Base-by-base conservation (phyloP, 1,140 invertebrate genomes). In the Tribolium castaneum region DNA sequence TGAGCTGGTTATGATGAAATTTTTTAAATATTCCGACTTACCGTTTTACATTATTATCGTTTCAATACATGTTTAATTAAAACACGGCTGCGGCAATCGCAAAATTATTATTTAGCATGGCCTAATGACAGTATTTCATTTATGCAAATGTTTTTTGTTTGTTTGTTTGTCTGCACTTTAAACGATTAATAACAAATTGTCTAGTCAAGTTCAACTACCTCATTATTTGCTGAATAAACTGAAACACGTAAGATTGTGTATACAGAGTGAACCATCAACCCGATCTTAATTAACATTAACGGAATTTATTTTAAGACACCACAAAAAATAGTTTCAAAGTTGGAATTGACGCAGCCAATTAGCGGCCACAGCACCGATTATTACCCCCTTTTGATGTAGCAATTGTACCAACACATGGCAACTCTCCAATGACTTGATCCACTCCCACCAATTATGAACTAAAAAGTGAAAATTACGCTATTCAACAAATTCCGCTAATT, bases 141-240 rank as follows among this genome's bases (percentile, higher is more conserved):
- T 35, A 66, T 66, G 59, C 59, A 66, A 66, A 66, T 66, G 30
- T 35, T 66, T 6, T 56, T 62, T 62, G 34, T 39, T 66, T 66
- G 25, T 66, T 66, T 66, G 59, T 66, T 66, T 66, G 59, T 66
- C 59, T 66, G 59, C 59, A 66, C 25, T 66, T 45, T 66, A 66
- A 66, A 66, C 30, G 30, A 66, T 66, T 66, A 66, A 66, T 66
- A 66, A 66, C 59, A 66, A 34, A 66, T 35, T 66, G 59, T 66
- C 59, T 66, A 66, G 59, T 9, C 59, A 66, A 66, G 59, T 66
- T 66, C 59, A 66, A 66, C 59, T 66, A 66, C 59, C 59, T 66
- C 59, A 66, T 66, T 66, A 66, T 59, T 59, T 59, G 54, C 25
- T 25, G 54, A 59, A 59, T 59, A 59, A 59, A 59, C 16, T 59